These are phyloP conservation scores for Ophioninae sp. DNA, from an alignment of 2,888 invertebrate species.

Conservation along the genomic window DNA sequence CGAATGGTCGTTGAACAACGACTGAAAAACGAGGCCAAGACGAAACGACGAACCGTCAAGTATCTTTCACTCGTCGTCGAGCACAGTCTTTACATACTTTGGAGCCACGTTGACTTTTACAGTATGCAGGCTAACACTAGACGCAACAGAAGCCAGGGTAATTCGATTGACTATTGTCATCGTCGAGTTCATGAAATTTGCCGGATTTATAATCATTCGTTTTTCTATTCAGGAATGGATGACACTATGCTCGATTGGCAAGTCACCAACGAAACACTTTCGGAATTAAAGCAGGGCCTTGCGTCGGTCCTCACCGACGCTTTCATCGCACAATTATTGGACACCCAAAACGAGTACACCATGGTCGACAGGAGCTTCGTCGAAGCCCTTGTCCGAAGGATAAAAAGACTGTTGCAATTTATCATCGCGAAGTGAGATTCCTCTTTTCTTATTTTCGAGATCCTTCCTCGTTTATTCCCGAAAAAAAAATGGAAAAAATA, in stretches of 20 bases:
- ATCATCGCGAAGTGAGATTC: conserved; percentile 83
- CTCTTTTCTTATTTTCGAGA: not conserved
- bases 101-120: conserved; percentile 89
- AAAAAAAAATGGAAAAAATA: not conserved
- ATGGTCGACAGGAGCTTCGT: conserved; percentile 87
- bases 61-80: conserved; percentile 87
- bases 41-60: conserved; percentile 84
- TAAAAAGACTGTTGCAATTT: conserved; percentile 91
- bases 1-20: conserved; percentile 80
- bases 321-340: conserved; percentile 88
- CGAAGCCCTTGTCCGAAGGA: conserved; percentile 88
- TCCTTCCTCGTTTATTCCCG: not conserved
- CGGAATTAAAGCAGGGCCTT: conserved; percentile 87
- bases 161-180: conserved; percentile 1
- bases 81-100: conserved; percentile 88
- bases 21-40: conserved; percentile 82
- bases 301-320: conserved; percentile 89
- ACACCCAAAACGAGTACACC: conserved; percentile 86
- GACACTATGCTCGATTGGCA: conserved; percentile 81
- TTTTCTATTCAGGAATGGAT: conserved; percentile 71
- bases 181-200: not conserved
- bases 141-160: conserved; percentile 74
- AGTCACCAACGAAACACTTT: conserved; percentile 84
- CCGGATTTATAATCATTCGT: conserved; percentile 39
- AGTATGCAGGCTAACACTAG: conserved; percentile 84